These are phyloP conservation scores for Cossypha caffra DNA, from an alignment of 2,797 vertebrate species.

Conservation along the genomic window DNA sequence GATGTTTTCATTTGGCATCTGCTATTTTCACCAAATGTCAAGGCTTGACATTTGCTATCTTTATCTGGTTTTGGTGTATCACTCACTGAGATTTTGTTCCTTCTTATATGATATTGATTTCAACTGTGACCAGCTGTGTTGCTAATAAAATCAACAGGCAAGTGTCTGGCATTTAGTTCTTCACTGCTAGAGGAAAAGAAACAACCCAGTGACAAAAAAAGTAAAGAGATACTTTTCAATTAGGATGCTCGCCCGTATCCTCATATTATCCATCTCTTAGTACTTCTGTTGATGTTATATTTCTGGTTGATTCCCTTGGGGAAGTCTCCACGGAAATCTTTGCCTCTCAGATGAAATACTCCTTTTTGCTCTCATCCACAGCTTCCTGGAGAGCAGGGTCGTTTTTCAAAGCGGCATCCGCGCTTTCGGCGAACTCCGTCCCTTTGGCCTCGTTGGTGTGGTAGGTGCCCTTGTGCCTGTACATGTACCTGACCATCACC, in stretches of 20 bases:
- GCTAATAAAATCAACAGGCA: slow-evolving; percentile 54
- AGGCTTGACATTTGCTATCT: slow-evolving; percentile 68
- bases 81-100: slow-evolving; percentile 52
- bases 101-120: slow-evolving; percentile 38
- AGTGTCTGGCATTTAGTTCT: slow-evolving; percentile 28
- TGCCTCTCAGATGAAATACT: slow-evolving; percentile 87
- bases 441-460: slow-evolving; percentile 86
- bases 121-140: slow-evolving; percentile 6
- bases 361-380: slow-evolving; percentile 82
- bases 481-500: slow-evolving; percentile 75
- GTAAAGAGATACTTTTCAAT: slow-evolving; percentile 28
- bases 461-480: slow-evolving; percentile 87
- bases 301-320: neutral
- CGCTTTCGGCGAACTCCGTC: slow-evolving; percentile 78
- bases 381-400: slow-evolving; percentile 77
- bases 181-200: neutral
- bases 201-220: neutral
- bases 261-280: slow-evolving; percentile 2
- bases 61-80: slow-evolving; percentile 40
- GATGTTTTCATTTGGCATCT: slow-evolving; percentile 48
- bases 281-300: neutral
- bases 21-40: slow-evolving; percentile 70
- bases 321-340: neutral
- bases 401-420: slow-evolving; percentile 72
- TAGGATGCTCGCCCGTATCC: neutral